These are phyloP conservation scores for Stichopus chloronotus DNA, from an alignment of 35 echinoderm and acorn worm genomes.

Conservation along the genomic window DNA sequence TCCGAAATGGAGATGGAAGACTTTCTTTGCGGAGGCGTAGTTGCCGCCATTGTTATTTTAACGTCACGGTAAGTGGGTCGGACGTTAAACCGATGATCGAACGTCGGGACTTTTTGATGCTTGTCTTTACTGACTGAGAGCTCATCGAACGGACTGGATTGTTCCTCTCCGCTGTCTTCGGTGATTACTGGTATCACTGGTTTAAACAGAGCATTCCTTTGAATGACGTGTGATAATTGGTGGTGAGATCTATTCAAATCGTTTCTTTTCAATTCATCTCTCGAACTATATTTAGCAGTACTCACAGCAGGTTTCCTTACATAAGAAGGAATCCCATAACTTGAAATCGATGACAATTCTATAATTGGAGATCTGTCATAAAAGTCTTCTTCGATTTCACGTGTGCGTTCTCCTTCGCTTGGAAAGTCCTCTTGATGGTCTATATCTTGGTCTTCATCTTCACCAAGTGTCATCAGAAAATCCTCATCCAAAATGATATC, in stretches of 20 bases:
- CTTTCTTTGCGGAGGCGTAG: neutral
- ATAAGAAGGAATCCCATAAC: neutral
- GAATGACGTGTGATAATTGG: neutral
- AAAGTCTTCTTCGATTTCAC: neutral
- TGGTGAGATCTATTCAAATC: neutral
- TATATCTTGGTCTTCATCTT: neutral
- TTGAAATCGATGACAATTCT: neutral
- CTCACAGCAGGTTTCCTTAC: neutral
- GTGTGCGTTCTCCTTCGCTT: neutral
- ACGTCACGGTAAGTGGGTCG: neutral
- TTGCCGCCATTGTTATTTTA: neutral
- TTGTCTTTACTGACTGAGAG: neutral
- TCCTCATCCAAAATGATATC: constrained; percentile 19
- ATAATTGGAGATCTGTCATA: neutral
- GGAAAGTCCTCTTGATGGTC: neutral
- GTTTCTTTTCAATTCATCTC: neutral
- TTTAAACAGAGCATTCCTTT: constrained; percentile 16
- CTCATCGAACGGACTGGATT: neutral
- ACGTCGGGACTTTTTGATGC: neutral
- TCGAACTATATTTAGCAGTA: neutral
- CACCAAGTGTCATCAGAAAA: neutral
- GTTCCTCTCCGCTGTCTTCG: constrained; percentile 20
- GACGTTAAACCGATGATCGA: neutral
- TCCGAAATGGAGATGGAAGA: constrained; percentile 9
- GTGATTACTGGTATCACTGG: constrained; percentile 27